A percentile compares a stretch with the other conserved stretches of the same genome.
phyloP scores from a whole-genome alignment of 1,140 invertebrate species.

The Neuroterus valhalla region DNA sequence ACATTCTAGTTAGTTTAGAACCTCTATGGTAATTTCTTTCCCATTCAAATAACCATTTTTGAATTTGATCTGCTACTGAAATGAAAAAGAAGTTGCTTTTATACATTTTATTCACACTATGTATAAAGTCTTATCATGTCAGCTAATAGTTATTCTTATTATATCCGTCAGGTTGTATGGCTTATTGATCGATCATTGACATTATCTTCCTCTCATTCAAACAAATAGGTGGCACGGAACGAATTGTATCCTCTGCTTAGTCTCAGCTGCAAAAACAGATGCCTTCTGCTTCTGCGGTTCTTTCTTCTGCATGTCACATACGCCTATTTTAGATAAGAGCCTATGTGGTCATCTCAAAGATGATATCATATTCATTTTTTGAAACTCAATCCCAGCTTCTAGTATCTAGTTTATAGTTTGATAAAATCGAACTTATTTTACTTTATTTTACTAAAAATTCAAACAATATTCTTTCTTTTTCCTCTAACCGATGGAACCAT shows the following conservation, averaged over 20 bases:
- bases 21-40: slow-evolving; percentile 27
- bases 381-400: too few relatives aligned
- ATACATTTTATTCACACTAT: too few relatives aligned
- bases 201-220: background rate
- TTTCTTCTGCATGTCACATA: slow-evolving; percentile 28
- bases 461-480: too few relatives aligned
- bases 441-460: too few relatives aligned
- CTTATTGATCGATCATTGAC: background rate
- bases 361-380: slow-evolving; percentile 42
- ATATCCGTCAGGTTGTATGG: too few relatives aligned
- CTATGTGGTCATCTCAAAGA: slow-evolving; percentile 41
- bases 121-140: too few relatives aligned
- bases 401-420: too few relatives aligned
- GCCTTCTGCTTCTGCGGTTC: slow-evolving; percentile 50
- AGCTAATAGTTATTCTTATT: too few relatives aligned
- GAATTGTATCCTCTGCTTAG: slow-evolving; percentile 54
- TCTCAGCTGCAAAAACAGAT: slow-evolving; percentile 60
- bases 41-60: background rate
- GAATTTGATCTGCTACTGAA: background rate
- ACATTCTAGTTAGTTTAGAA: slow-evolving; percentile 37
- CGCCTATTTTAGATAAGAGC: slow-evolving; percentile 15
- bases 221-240: slow-evolving; percentile 14
- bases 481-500: too few relatives aligned
- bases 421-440: too few relatives aligned
- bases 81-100: too few relatives aligned